Evolutionary conservation across 2,797 vertebrate species (phyloP).

Genomic region (Dromococcyx pavoninus): DNA sequence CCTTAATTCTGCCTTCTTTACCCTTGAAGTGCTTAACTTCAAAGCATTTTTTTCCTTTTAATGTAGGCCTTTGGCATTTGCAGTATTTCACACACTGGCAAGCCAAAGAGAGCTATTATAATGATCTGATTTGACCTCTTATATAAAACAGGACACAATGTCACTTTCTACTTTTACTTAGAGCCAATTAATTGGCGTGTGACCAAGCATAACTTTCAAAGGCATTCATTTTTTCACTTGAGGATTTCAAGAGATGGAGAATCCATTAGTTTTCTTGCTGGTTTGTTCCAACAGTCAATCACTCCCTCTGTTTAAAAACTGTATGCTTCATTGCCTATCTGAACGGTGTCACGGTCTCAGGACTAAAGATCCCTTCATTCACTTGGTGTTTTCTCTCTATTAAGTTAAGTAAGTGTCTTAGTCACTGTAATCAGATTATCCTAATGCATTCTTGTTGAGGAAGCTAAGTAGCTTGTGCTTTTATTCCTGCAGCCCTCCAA

Average conservation of each 20-base stretch:
- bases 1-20: slow-evolving; percentile 11
- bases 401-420: background rate
- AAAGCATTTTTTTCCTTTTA: slow-evolving; percentile 8
- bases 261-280: background rate
- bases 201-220: background rate
- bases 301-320: background rate
- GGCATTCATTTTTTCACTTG: background rate
- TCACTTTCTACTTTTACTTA: background rate
- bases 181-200: background rate
- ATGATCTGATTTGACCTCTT: background rate
- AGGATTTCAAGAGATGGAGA: background rate
- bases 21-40: slow-evolving; percentile 2
- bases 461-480: background rate
- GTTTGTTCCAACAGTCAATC: background rate
- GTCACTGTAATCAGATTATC: background rate
- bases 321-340: background rate
- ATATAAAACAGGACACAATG: background rate
- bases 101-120: background rate
- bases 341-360: background rate
- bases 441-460: background rate
- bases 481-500: background rate
- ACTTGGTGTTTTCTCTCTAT: background rate
- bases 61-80: background rate
- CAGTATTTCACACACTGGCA: background rate
- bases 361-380: background rate